These are phyloP conservation scores for Hemichromis elongatus DNA, from an alignment of 2,113 vertebrate genomes.

Conservation along the genomic window DNA sequence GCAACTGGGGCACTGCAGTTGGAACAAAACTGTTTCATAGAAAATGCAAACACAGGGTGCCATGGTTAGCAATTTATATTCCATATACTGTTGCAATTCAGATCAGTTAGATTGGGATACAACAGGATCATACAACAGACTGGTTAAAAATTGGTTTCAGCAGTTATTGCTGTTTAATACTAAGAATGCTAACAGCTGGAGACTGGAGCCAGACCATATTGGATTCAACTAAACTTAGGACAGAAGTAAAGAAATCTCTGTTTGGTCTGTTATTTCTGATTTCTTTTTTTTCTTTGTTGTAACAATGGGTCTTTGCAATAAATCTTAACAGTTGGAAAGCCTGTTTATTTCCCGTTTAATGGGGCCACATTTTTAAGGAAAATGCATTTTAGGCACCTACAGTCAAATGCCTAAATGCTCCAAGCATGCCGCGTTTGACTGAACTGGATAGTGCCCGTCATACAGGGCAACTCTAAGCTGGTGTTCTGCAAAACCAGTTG, in stretches of 20 bases:
- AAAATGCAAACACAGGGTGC: neutral
- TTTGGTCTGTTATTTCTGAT: neutral
- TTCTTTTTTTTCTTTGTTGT: neutral
- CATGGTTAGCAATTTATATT: neutral
- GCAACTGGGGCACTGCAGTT: neutral
- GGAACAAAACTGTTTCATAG: neutral
- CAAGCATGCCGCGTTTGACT: neutral
- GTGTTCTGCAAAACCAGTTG: neutral
- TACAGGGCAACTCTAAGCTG: neutral
- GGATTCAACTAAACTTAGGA: neutral
- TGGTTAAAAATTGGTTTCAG: neutral
- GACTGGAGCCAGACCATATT: neutral
- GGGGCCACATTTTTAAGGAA: neutral
- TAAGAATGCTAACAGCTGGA: neutral
- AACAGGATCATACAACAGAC: neutral
- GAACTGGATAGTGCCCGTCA: neutral
- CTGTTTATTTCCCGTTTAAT: neutral
- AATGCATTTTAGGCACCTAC: neutral
- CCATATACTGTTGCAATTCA: neutral
- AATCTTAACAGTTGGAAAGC: neutral
- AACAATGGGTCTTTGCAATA: neutral
- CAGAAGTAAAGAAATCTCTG: neutral
- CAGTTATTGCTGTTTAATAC: neutral
- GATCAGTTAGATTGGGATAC: neutral
- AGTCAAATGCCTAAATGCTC: neutral